These are phyloP conservation scores for Zoanthus sansibaricus DNA, from an alignment of 92 coral and sea anemone genomes.

Conservation along the genomic window DNA sequence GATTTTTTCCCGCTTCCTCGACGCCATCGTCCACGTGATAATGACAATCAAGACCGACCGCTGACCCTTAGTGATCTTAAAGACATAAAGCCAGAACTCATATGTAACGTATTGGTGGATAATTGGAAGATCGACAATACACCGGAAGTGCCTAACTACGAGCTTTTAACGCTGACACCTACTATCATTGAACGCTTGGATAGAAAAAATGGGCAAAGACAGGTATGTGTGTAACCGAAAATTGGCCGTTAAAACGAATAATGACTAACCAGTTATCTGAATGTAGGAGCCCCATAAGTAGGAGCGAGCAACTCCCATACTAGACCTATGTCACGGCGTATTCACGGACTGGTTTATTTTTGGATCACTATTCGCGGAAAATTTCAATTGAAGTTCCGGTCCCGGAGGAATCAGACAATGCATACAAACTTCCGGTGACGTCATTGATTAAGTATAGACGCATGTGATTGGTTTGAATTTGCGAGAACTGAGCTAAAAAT, in stretches of 20 bases:
- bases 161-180: slow-evolving; percentile 55
- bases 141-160: slow-evolving; percentile 39
- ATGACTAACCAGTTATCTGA: background rate
- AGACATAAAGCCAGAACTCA: slow-evolving; percentile 54
- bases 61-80: slow-evolving; percentile 50
- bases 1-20: slow-evolving; percentile 47
- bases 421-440: too few species aligned
- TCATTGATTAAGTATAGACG: too few species aligned
- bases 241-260: background rate
- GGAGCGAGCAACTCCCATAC: too few species aligned
- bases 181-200: slow-evolving; percentile 63
- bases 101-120: slow-evolving; percentile 58
- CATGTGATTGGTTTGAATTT: too few species aligned
- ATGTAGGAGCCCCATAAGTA: background rate
- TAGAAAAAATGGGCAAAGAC: slow-evolving; percentile 36
- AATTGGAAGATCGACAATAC: slow-evolving; percentile 45
- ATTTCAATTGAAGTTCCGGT: background rate
- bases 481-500: too few species aligned
- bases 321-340: too few species aligned
- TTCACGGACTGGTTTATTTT: too few species aligned
- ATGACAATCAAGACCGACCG: slow-evolving; percentile 26
- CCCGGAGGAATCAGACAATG: too few species aligned
- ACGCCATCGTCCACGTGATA: background rate
- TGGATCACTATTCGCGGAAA: too few species aligned
- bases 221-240: background rate